These are phyloP conservation scores for Laterallus jamaicensis DNA, from an alignment of 2,113 vertebrate species.

Conservation along the genomic window DNA sequence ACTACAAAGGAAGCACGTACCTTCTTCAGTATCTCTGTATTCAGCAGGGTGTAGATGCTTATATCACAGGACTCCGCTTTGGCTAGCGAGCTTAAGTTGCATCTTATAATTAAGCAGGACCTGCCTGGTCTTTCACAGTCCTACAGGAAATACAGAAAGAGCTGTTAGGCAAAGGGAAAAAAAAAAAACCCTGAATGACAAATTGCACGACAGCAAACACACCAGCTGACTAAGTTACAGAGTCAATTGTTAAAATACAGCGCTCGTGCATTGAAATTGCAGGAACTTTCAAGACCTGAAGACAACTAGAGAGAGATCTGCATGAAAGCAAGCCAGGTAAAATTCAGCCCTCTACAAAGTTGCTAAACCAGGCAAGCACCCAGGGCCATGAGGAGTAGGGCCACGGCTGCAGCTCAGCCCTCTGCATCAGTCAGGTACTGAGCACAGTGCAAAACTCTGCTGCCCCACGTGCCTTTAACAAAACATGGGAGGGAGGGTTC, in stretches of 20 bases:
- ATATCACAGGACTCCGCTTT: slow-evolving; percentile 90
- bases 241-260: neutral
- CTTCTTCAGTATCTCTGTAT: slow-evolving; percentile 95
- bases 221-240: neutral
- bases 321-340: neutral
- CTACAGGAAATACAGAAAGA: slow-evolving; percentile 70
- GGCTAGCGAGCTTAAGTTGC: slow-evolving; percentile 84
- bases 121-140: slow-evolving; percentile 90
- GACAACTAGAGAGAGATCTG: neutral
- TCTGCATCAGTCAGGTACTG: rapidly evolving
- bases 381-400: neutral
- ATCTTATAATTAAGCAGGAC: slow-evolving; percentile 86
- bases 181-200: neutral
- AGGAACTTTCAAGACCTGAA: neutral
- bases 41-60: slow-evolving; percentile 88
- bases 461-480: neutral
- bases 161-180: neutral
- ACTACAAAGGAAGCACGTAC: slow-evolving; percentile 62
- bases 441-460: neutral
- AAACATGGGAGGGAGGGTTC: neutral
- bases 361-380: neutral
- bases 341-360: neutral
- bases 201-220: neutral
- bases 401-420: neutral
- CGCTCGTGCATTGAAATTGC: neutral